Evolutionary conservation across 2,888 invertebrate species (phyloP), one percentile per base, ranked within the genome.

Genomic region (Dromius quadrimaculatus): DNA sequence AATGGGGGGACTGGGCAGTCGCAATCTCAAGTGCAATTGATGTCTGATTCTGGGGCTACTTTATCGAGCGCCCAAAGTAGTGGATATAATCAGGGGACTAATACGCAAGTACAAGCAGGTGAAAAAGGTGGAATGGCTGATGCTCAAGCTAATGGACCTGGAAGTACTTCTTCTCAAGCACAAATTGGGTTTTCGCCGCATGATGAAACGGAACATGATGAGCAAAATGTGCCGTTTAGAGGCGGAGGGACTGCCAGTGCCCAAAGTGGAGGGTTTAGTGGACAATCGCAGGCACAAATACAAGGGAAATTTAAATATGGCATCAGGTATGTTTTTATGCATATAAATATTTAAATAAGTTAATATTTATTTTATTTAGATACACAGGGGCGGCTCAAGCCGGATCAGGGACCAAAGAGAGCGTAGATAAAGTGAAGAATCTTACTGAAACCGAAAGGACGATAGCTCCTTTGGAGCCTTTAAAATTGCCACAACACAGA

Each of bases 101-200:
- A 89, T 78, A 88, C 90, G 2, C 89, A 92, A 84, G 92, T 94
- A 0, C 91, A 92, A 83, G 93, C 93, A 1, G 91, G 92, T 73
- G 87, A 89, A 23, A 91, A 90, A 81, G 94, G 94, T 13, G 94
- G 94, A 2, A 87, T 93, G 85, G 93, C 94, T 1, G 93, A 94
- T 79, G 92, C 94, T 0, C 93, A 94, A 84, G 92, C 94, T 0
- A 90, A 89, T 76, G 94, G 93, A 0, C 91, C 92, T 1, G 94
- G 93, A 2, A 91, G 90, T 76, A 93, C 94, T 0, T 93, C 92
- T 0, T 94, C 93, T 28, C 94, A 94, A 83, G 94, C 94, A 1
- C 94, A 94, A 83, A 93, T 94, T 72, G 94, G 93, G 0, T 94
- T 94, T 78, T 89, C 90, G 62, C 94, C 94, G 0, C 88, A 89